Evolutionary conservation across 2,888 invertebrate genomes (phyloP).

Genomic region (Acanthosoma haemorrhoidale): DNA sequence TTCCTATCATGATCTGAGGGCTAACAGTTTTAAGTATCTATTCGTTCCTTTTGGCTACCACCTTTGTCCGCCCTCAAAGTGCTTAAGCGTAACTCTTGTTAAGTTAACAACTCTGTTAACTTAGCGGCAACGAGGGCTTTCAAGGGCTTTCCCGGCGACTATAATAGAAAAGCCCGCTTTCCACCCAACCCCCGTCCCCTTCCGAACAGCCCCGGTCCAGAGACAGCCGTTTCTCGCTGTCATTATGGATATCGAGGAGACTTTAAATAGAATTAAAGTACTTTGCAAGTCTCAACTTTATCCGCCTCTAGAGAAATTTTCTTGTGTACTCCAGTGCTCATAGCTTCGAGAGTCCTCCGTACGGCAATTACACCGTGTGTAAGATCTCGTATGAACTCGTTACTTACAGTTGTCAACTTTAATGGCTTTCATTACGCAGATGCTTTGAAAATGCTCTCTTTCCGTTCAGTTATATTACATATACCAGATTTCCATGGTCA

Average conservation of each 20-base stretch:
- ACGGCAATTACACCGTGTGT: no score
- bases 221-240: not conserved
- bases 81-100: conserved; percentile 26
- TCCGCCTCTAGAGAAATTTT: not conserved
- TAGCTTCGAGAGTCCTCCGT: no score
- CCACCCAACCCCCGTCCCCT: not conserved
- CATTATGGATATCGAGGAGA: conserved; percentile 18
- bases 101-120: conserved; percentile 24
- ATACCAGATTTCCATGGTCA: no score
- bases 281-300: not conserved
- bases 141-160: conserved; percentile 26
- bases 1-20: not conserved
- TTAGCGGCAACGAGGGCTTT: conserved; percentile 20
- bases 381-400: not conserved
- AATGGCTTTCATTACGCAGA: no score
- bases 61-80: conserved; percentile 26
- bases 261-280: conserved; percentile 29
- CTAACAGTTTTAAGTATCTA: conserved; percentile 27
- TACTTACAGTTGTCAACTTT: not conserved
- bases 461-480: no score
- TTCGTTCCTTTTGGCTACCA: conserved; percentile 27
- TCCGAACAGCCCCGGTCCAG: not conserved
- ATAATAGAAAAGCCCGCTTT: conserved; percentile 28
- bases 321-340: not conserved
- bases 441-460: no score